Evolutionary conservation across 37 sponge, comb jelly and placozoan genomes (phyloP).

Genomic region (Cliona cf. orientalis): DNA sequence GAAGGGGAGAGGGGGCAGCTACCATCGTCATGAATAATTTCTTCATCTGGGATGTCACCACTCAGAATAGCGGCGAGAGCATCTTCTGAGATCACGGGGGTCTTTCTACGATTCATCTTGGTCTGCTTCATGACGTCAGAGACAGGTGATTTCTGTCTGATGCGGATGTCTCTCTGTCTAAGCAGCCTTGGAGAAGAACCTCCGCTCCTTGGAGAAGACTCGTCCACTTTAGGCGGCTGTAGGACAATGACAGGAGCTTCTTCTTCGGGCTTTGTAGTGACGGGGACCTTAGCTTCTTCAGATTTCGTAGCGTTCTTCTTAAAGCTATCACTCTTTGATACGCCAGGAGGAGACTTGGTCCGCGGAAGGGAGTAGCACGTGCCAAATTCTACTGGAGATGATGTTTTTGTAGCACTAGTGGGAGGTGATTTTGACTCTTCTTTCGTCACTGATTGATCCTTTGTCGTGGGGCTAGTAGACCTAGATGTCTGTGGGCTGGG

Average conservation of each 20-base stretch:
- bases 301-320: too few relatives aligned
- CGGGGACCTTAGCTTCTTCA: too few relatives aligned
- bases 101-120: conserved; percentile 19
- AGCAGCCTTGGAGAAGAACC: not conserved
- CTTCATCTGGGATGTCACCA: conserved; percentile 30
- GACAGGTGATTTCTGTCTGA: not conserved
- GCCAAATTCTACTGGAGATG: too few relatives aligned
- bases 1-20: not conserved
- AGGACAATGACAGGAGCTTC: not conserved
- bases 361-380: too few relatives aligned
- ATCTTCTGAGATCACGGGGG: conserved; percentile 40
- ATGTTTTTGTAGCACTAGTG: too few relatives aligned
- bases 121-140: conserved; percentile 1
- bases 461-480: too few relatives aligned
- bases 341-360: too few relatives aligned
- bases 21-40: not conserved
- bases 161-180: not conserved
- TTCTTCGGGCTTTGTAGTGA: not conserved
- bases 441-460: too few relatives aligned
- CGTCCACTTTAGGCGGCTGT: not conserved
- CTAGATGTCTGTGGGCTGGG: too few relatives aligned
- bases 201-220: not conserved
- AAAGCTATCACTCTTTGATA: too few relatives aligned
- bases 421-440: too few relatives aligned
- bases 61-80: conserved; percentile 22